Conservation (phyloP, 2,888 invertebrate species). For the Clusia tigrina region DNA sequence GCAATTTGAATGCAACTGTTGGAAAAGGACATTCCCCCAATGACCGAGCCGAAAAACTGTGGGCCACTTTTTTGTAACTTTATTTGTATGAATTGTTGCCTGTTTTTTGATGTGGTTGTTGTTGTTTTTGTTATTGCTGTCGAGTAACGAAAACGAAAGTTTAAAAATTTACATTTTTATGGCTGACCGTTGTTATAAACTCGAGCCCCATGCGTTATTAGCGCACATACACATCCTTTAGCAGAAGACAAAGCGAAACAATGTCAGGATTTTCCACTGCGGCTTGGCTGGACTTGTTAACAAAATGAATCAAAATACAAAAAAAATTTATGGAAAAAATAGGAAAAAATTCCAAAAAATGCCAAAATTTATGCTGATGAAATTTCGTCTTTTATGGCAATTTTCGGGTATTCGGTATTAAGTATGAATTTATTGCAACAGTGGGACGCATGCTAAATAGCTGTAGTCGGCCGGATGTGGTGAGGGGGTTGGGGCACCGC, state of each 20-base stretch:
- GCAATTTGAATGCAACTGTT: constrained; percentile 17
- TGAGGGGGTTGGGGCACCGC: neutral
- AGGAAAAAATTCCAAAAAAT: constrained; percentile 28
- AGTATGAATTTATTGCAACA: constrained; percentile 38
- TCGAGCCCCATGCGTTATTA: neutral
- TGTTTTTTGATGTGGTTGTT: neutral
- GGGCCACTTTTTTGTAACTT: neutral
- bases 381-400: constrained; percentile 34
- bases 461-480: constrained; percentile 14
- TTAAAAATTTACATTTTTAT: constrained; percentile 6
- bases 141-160: neutral
- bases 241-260: neutral
- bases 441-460: constrained; percentile 33
- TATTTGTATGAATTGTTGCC: neutral
- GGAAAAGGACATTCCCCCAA: constrained; percentile 1
- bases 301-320: neutral
- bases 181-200: neutral
- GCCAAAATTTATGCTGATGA: constrained; percentile 34
- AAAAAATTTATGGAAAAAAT: neutral
- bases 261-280: neutral
- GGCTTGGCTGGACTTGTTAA: neutral
- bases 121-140: neutral
- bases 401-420: constrained; percentile 24
- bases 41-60: neutral
- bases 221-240: no score